phyloP scores from a whole-genome alignment of 1,140 invertebrate species.

The Drosophila nigrodunni region DNA sequence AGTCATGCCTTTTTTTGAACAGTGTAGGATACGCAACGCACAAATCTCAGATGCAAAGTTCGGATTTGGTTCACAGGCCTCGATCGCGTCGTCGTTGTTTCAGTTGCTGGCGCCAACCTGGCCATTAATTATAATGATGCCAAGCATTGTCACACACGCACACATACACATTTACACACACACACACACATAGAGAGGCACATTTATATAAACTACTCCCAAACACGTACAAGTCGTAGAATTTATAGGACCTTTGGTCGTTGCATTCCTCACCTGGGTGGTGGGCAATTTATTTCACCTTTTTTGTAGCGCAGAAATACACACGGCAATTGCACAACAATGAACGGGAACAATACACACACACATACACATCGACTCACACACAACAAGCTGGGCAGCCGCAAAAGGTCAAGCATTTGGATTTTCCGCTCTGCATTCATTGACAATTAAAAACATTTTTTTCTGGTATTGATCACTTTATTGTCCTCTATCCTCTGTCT shows the following conservation, averaged over 20 bases:
- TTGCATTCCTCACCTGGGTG: constrained; percentile 67
- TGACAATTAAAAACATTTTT: constrained; percentile 71
- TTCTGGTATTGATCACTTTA: constrained; percentile 72
- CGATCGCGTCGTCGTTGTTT: constrained; percentile 14
- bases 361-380: not conserved
- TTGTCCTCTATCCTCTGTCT: constrained; percentile 37
- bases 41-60: constrained; percentile 57
- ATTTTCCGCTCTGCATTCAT: constrained; percentile 54
- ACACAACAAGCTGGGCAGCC: constrained; percentile 49
- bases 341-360: constrained; percentile 25
- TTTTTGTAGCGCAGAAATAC: constrained; percentile 28
- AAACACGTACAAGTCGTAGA: constrained; percentile 43
- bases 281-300: constrained; percentile 53
- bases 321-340: constrained; percentile 51
- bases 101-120: constrained; percentile 69
- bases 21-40: no score
- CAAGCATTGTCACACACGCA: constrained; percentile 63
- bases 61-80: constrained; percentile 44
- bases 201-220: constrained; percentile 13
- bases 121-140: constrained; percentile 75
- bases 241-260: constrained; percentile 52
- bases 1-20: no score
- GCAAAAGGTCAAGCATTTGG: constrained; percentile 66
- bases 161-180: constrained; percentile 15
- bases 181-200: not conserved